A percentile compares a stretch with the other conserved stretches of the same genome.
Evolutionary conservation across 2,888 invertebrate genomes (phyloP).

Genomic region (Shargacucullia verbasci): DNA sequence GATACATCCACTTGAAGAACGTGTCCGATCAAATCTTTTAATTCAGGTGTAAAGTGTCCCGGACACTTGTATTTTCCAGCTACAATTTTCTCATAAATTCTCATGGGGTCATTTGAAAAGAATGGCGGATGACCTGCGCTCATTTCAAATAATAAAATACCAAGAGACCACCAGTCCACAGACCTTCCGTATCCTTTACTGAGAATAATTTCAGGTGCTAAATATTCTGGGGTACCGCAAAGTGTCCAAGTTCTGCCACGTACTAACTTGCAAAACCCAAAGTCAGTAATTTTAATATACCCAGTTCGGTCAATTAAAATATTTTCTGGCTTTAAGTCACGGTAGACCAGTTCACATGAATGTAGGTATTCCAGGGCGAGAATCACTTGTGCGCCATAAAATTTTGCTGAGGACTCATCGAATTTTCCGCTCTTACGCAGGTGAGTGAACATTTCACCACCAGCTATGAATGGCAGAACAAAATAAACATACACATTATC

Average conservation of each 20-base stretch:
- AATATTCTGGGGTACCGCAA: conserved; percentile 99
- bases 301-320: conserved; percentile 94
- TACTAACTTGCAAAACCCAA: conserved; percentile 97
- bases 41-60: conserved; percentile 92
- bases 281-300: conserved; percentile 96
- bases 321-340: conserved; percentile 98
- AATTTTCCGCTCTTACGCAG: conserved; percentile 90
- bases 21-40: conserved; percentile 94
- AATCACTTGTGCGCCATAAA: conserved; percentile 97
- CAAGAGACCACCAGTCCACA: conserved; percentile 99
- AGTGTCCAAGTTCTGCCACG: conserved; percentile 95
- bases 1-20: conserved; percentile 90
- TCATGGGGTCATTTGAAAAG: conserved; percentile 97
- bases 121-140: conserved; percentile 98
- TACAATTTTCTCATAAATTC: conserved; percentile 98
- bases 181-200: conserved; percentile 97
- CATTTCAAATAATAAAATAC: conserved; percentile 96
- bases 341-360: conserved; percentile 94
- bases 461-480: conserved; percentile 94
- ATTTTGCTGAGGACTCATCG: conserved; percentile 94
- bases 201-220: conserved; percentile 97
- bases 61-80: conserved; percentile 96
- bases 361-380: conserved; percentile 97
- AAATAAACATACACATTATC: conserved; percentile 95
- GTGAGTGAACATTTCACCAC: conserved; percentile 96